Evolutionary conservation across 2,888 invertebrate genomes (phyloP), one percentile per base, ranked within the genome.

Genomic region (Acleris laterana): DNA sequence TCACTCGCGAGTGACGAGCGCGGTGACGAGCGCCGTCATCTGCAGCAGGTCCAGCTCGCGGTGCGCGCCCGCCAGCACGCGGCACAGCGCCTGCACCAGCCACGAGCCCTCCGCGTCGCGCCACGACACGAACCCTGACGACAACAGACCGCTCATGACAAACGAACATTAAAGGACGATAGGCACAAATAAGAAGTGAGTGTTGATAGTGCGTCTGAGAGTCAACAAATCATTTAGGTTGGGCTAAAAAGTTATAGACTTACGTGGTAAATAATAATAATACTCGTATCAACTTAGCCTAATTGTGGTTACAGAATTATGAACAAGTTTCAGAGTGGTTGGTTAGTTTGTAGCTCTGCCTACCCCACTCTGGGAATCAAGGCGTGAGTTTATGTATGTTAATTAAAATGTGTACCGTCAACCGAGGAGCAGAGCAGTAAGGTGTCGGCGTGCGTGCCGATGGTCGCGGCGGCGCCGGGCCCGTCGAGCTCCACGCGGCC

Each of bases 21-120:
- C 74, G 46, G 85, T 84, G 25, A 84, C 76, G 9, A 85, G 55
- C 1, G 84, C 86, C 49, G 84, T 78, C 68, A 89, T 77, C 51
- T 84, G 85, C 3, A 87, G 75, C 2, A 89, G 72, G 58, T 89
- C 88, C 61, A 78, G 56, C 0, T 73, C 63, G 0, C 73, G 59
- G 57, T 79, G 74, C 46, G 84, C 68, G 7, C 79, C 69, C 46
- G 77, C 67, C 5, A 89, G 71, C 4, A 83, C 74, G 19, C 81
- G 64, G 70, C 89, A 89, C 1, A 89, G 75, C 42, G 86, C 83
- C 70, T 88, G 89, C 7, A 89, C 82, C 76, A 89, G 69, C 82
- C 88, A 89, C 2, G 88, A 87, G 0, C 89, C 89, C 9, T 76
- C 62, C 0, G 17, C 17, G 53, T 87, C 83, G 32, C 89, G 76